Percentiles rank a stretch among this genome's conserved stretches.
These are phyloP conservation scores for Deroplatys truncata DNA, from an alignment of 2,888 invertebrate species.

Conservation along the genomic window DNA sequence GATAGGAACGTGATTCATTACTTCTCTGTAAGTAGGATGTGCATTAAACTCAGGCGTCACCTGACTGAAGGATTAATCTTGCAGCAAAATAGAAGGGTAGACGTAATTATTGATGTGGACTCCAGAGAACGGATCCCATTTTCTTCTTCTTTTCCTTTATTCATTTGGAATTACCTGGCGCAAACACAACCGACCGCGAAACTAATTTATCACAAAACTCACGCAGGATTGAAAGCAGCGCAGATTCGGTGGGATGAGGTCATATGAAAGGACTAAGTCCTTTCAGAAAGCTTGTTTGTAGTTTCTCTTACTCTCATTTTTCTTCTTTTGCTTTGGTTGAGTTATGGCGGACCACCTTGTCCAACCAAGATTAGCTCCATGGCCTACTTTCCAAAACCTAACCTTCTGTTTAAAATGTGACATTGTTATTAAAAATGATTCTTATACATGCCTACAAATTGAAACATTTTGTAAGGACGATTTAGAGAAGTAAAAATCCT, in stretches of 20 bases:
- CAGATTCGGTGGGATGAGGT: neutral
- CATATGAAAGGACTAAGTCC: neutral
- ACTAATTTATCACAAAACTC: neutral
- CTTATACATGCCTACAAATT: too few species aligned
- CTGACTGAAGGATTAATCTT: neutral
- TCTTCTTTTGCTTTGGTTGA: neutral
- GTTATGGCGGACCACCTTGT: neutral
- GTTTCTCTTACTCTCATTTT: neutral
- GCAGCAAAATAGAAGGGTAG: too few species aligned
- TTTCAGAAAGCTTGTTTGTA: neutral
- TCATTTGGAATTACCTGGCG: neutral
- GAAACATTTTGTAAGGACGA: too few species aligned
- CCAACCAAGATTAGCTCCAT: neutral
- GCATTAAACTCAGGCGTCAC: neutral
- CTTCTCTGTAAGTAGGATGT: neutral
- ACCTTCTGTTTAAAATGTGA: too few species aligned
- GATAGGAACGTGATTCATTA: neutral
- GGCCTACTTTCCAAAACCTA: neutral
- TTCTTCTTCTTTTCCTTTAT: neutral
- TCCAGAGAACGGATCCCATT: neutral
- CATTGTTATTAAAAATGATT: too few species aligned
- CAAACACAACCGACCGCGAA: neutral
- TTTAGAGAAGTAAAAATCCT: too few species aligned
- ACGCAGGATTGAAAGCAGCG: neutral
- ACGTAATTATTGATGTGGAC: neutral